phyloP scores from a whole-genome alignment of 2,888 invertebrate genomes.

The Polietes domitor region DNA sequence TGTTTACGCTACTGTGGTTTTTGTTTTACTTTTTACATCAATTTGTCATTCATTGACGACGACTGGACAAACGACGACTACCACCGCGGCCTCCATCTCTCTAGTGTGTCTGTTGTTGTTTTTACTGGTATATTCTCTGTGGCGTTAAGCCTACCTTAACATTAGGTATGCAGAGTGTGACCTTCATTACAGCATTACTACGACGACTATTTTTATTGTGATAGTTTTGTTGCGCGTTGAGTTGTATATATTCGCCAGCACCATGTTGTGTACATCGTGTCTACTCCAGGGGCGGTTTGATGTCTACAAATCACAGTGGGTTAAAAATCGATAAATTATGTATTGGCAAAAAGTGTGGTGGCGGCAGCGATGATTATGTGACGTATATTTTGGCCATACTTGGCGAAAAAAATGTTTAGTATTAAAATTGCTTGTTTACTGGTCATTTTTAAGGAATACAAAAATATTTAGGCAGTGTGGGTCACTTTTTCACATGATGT shows the following conservation, averaged over 20 bases:
- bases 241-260: background rate
- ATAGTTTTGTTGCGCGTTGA: constrained; percentile 12
- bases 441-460: too few species aligned
- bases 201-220: constrained; percentile 31
- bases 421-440: too few species aligned
- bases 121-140: constrained; percentile 36
- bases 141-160: constrained; percentile 60
- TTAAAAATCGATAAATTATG: background rate
- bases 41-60: constrained; percentile 1
- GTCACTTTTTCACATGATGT: too few species aligned
- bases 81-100: background rate
- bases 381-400: too few species aligned
- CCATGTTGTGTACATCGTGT: background rate
- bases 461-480: too few species aligned
- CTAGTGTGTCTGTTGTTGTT: constrained; percentile 26
- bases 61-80: background rate
- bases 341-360: too few species aligned
- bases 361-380: too few species aligned
- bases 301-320: background rate
- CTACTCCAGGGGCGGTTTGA: background rate
- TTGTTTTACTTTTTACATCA: background rate
- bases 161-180: constrained; percentile 71
- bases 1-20: constrained; percentile 20
- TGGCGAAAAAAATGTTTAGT: too few species aligned
- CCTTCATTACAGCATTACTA: constrained; percentile 74